Conservation (phyloP, 2,797 vertebrate genomes). For the Sciaenops ocellatus region DNA sequence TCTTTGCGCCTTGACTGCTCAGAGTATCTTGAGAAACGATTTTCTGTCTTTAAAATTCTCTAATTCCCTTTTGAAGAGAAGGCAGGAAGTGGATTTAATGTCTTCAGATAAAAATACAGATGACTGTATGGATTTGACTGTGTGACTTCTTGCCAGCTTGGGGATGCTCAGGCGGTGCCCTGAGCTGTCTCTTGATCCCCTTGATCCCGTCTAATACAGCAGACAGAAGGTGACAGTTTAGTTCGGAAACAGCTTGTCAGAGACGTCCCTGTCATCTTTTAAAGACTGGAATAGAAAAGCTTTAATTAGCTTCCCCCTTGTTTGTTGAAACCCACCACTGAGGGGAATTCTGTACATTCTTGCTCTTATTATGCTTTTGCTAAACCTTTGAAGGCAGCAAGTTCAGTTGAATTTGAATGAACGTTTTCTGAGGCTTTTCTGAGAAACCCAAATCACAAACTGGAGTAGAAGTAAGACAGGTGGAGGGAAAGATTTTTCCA, state of each 20-base stretch:
- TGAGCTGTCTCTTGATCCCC: not conserved
- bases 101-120: not conserved
- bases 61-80: conserved; percentile 7
- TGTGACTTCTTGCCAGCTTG: conserved; percentile 1
- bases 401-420: not conserved
- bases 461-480: not conserved
- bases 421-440: not conserved
- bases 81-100: conserved; percentile 9
- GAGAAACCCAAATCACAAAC: not conserved
- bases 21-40: conserved; percentile 9
- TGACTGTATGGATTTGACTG: conserved; percentile 13
- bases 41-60: conserved; percentile 32
- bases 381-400: not conserved
- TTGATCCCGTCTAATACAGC: not conserved
- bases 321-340: not conserved
- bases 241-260: not conserved
- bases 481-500: not conserved
- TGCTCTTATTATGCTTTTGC: not conserved
- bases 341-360: not conserved
- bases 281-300: not conserved
- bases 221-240: not conserved
- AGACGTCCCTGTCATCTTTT: conserved; percentile 9
- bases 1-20: conserved; percentile 3
- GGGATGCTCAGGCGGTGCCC: not conserved
- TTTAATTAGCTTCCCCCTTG: not conserved